Percentiles rank a stretch among this genome's conserved stretches.
phyloP scores from a whole-genome alignment of 2,113 vertebrate genomes.

The mouse (Mus musculus) region DNA sequence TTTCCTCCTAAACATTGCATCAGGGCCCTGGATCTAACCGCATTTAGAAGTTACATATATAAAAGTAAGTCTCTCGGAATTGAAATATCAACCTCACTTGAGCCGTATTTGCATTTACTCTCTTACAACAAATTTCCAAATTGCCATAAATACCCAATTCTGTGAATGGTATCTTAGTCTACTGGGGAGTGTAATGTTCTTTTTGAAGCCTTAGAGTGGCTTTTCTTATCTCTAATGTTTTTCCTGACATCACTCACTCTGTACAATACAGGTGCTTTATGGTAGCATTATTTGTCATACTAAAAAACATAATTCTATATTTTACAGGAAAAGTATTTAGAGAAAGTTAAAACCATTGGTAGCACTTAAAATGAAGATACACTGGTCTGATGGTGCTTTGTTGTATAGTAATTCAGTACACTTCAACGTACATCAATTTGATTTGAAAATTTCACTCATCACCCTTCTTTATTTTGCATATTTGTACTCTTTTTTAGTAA shows the following conservation, averaged over 20 bases:
- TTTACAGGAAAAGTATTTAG: neutral
- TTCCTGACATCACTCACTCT: neutral
- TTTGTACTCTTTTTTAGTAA: neutral
- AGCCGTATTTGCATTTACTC: neutral
- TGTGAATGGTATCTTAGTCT: neutral
- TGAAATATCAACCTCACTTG: neutral
- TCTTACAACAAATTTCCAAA: neutral
- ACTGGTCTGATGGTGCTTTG: neutral
- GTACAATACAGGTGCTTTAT: no score
- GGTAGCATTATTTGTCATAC: no score
- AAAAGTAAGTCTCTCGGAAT: neutral
- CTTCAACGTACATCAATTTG: neutral
- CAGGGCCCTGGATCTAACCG: neutral
- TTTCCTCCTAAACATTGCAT: neutral
- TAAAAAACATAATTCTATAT: neutral
- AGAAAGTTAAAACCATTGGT: neutral
- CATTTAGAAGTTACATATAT: neutral
- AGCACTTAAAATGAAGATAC: neutral
- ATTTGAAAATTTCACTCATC: neutral
- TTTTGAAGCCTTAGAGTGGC: neutral
- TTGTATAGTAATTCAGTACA: neutral
- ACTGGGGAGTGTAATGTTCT: fast-evolving
- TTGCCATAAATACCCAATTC: neutral
- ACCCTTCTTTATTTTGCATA: neutral
- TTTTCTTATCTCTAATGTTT: neutral